A percentile compares a stretch with the other conserved stretches of the same genome.
These are phyloP conservation scores for Bombus waltoni DNA, from an alignment of 1,140 invertebrate genomes.

Conservation along the genomic window DNA sequence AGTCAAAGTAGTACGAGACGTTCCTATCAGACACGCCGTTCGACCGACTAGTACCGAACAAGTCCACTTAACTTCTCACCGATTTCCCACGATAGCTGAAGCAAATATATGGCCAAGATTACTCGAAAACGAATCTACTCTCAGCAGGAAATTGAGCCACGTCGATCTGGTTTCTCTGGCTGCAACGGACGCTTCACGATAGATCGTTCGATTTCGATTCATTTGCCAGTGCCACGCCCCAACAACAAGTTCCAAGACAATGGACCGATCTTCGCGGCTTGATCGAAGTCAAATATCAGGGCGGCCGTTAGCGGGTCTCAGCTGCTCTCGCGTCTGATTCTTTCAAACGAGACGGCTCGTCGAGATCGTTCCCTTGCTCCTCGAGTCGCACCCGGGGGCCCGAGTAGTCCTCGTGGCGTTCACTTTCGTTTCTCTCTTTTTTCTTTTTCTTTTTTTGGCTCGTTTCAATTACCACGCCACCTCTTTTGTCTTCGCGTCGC, in stretches of 20 bases:
- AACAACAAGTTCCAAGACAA: conserved; percentile 37
- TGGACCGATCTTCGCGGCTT: conserved; percentile 52
- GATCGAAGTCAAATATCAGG: conserved; percentile 64
- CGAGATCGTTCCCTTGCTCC: conserved; percentile 37
- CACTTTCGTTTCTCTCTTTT: not conserved
- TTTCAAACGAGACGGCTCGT: conserved; percentile 3
- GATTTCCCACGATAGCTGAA: not conserved
- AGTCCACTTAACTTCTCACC: not conserved
- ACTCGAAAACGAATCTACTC: not conserved
- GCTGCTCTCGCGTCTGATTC: conserved; percentile 28
- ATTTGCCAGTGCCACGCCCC: conserved; percentile 32
- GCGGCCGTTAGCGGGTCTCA: conserved; percentile 27
- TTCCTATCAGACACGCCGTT: not conserved
- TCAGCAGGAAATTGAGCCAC: not conserved
- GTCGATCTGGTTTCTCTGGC: no score
- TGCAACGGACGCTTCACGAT: not conserved
- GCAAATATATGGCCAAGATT: not conserved
- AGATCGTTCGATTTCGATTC: conserved; percentile 12
- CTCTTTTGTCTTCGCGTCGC: conserved; percentile 30
- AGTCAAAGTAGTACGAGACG: not conserved
- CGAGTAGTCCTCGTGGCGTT: not conserved
- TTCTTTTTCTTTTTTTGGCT: conserved; percentile 23
- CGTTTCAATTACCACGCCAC: conserved; percentile 35
- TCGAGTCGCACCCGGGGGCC: conserved; percentile 28
- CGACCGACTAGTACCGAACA: not conserved